A percentile compares a stretch with the other conserved stretches of the same genome.
Evolutionary conservation across 2,113 vertebrate species (phyloP).

Genomic region (Cranoglanis bouderius): DNA sequence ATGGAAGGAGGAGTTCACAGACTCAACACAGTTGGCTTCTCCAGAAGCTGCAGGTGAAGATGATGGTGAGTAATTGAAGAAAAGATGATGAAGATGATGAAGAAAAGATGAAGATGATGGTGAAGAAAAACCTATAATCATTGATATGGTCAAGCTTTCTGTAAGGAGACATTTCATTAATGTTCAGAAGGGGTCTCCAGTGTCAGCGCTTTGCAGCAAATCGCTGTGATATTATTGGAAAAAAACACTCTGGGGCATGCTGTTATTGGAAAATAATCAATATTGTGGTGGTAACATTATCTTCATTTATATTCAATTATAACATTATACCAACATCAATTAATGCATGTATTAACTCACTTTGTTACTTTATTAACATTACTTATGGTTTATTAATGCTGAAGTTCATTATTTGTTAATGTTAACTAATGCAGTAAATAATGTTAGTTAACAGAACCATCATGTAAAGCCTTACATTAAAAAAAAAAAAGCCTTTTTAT

Average conservation of each 20-base stretch:
- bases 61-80: constrained; percentile 74
- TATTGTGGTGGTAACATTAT: background rate
- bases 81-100: too few relatives aligned
- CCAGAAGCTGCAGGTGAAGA: constrained; percentile 84
- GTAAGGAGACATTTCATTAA: background rate
- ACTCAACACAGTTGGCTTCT: constrained; percentile 80
- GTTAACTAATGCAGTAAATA: background rate
- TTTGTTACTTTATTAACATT: background rate
- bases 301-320: too few relatives aligned
- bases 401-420: background rate
- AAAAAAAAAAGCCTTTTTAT: background rate
- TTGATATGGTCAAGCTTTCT: background rate
- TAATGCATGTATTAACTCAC: background rate
- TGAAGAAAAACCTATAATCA: constrained; percentile 58
- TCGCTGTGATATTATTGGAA: background rate
- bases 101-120: constrained; percentile 85
- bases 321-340: background rate
- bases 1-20: constrained; percentile 92
- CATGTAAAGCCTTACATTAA: background rate
- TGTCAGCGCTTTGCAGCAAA: background rate
- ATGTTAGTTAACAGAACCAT: background rate
- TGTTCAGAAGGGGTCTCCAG: background rate
- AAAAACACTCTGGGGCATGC: background rate
- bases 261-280: background rate
- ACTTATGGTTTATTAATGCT: background rate